These are phyloP conservation scores for Drosophila triauraria DNA, from an alignment of 1,140 invertebrate genomes.

Conservation along the genomic window DNA sequence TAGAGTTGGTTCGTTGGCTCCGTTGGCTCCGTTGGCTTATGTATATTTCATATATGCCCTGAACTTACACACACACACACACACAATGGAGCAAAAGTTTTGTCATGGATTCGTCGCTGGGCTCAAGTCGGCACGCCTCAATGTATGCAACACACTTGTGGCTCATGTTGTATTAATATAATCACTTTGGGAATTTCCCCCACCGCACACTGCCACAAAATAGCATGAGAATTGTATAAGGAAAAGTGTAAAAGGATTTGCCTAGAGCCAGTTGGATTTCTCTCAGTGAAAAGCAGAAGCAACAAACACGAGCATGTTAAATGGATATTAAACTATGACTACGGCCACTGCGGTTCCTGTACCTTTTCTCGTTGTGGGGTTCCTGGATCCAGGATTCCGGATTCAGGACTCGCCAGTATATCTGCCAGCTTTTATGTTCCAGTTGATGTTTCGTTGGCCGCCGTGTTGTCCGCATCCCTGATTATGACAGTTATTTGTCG, in stretches of 20 bases:
- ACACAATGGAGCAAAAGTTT: constrained; percentile 38
- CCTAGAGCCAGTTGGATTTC: not conserved
- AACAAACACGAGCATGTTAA: constrained; percentile 73
- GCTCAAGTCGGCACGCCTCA: constrained; percentile 56
- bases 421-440: constrained; percentile 34
- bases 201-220: constrained; percentile 4
- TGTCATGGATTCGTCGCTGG: constrained; percentile 65
- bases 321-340: constrained; percentile 81
- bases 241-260: not conserved
- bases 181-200: constrained; percentile 79
- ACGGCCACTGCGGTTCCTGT: constrained; percentile 60
- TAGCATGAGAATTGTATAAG: too few species aligned
- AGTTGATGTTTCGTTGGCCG: constrained; percentile 43
- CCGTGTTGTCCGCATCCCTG: constrained; percentile 55
- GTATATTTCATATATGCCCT: constrained; percentile 51
- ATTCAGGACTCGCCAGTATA: not conserved
- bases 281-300: constrained; percentile 27
- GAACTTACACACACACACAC: constrained; percentile 3
- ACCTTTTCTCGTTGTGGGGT: constrained; percentile 33
- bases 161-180: constrained; percentile 84
- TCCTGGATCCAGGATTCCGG: not conserved
- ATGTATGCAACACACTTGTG: constrained; percentile 79
- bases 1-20: constrained; percentile 38
- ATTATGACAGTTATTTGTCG: constrained; percentile 71
- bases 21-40: constrained; percentile 26